Percentiles rank a stretch among this genome's conserved stretches.
These are phyloP conservation scores for Notothenia rossii DNA, from an alignment of 2,113 vertebrate genomes.

Conservation along the genomic window DNA sequence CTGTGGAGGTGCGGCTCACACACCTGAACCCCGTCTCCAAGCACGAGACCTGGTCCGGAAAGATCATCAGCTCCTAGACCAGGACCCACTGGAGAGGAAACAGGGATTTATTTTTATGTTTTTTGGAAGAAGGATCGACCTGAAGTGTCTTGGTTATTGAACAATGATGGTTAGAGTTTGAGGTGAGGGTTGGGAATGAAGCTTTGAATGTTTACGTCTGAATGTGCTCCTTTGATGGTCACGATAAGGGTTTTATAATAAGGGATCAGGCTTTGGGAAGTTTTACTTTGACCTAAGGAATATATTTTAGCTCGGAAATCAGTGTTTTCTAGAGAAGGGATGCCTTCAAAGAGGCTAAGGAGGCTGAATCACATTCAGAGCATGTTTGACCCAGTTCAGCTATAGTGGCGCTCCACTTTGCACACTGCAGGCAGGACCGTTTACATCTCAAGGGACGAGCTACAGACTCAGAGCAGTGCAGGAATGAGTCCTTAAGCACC, in stretches of 20 bases:
- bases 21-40: constrained; percentile 94
- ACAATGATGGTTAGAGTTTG: not conserved
- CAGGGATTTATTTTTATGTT: constrained; percentile 26
- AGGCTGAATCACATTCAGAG: constrained; percentile 53
- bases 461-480: not conserved
- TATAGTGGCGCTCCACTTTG: not conserved
- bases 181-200: constrained; percentile 7
- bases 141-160: not conserved
- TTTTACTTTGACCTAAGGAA: constrained; percentile 22
- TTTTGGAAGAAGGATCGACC: constrained; percentile 33
- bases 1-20: constrained; percentile 96
- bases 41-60: constrained; percentile 98
- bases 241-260: not conserved
- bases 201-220: constrained; percentile 64
- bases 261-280: not conserved
- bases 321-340: not conserved
- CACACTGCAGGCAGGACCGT: not conserved
- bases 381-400: constrained; percentile 19
- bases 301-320: constrained; percentile 8
- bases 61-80: constrained; percentile 93
- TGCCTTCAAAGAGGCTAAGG: constrained; percentile 4
- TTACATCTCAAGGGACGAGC: constrained; percentile 8
- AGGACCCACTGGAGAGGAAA: constrained; percentile 1
- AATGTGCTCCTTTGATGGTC: constrained; percentile 48
- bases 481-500: no score